Evolutionary conservation across 2,797 vertebrate genomes (phyloP), one percentile per base, ranked within the genome.

Genomic region (Prunella strophiata): DNA sequence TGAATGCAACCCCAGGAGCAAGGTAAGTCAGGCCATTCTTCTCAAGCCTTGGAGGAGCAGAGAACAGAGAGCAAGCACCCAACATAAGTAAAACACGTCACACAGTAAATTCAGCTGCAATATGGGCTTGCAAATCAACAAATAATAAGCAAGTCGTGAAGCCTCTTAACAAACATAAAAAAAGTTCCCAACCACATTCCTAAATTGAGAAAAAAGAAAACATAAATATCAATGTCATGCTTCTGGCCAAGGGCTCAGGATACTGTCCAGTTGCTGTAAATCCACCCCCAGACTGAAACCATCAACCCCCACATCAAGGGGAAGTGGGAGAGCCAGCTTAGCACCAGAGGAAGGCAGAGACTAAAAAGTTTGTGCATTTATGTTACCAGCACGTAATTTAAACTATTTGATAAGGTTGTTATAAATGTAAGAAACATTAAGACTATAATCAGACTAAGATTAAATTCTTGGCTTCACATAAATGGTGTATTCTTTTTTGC

Each of bases 221-320:
- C 11, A 21, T n/a, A 29, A 76, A 47, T 17, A 55, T 30, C 43
- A 29, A 12, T 3, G 20, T 26, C 15, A 7, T 17, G 32, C 7
- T 72, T 72, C 27, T 59, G 29, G 13, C 23, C 51, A 65, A 78
- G 42, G 19, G 25, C 8, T 27, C 16, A 3, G 25, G 16, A 36
- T 29, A 70, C 1, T 5, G 30, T 43, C 6, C 7, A 20, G 4
- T 11, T 52, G 29, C 18, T 77, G 13, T 9, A 92, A 75, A 57
- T 3, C 7, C 47, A 68, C 2, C 4, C 6, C 7, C 61, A 50
- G 22, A 34, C 15, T 11, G 48, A 75, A 87, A 63, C 19, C 30
- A 45, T 19, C 26, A 32, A 21, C 5, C 8, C 15, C 20, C 27
- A 59, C 4, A 12, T 7, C 0, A 0, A 77, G 14, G 22, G 34